These are phyloP conservation scores for Perognathus longimembris DNA, from an alignment of 2,113 vertebrate species.

Conservation along the genomic window DNA sequence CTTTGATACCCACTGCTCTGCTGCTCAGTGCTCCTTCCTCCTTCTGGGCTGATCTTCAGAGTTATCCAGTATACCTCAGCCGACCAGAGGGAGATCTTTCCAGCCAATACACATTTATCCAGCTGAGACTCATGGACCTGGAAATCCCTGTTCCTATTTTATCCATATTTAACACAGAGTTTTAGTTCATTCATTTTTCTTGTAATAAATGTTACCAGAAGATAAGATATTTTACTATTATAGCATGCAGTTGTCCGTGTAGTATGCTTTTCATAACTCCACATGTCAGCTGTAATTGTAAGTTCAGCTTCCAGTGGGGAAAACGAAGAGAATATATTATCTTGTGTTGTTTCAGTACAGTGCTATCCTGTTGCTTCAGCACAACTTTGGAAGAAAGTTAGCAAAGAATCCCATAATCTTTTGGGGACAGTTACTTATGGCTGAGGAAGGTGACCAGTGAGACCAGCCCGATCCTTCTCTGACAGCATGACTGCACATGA, in stretches of 20 bases:
- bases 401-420: not conserved
- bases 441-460: not conserved
- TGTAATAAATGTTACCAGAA: too few species aligned
- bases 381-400: not conserved
- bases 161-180: not conserved
- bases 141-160: not conserved
- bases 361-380: not conserved
- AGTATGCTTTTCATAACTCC: not conserved
- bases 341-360: not conserved
- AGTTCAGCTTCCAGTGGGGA: not conserved
- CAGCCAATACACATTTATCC: not conserved
- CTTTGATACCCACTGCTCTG: not conserved
- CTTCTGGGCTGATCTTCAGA: not conserved
- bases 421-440: not conserved
- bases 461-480: not conserved
- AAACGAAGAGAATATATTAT: not conserved
- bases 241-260: not conserved
- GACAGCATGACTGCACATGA: not conserved
- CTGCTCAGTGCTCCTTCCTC: not conserved
- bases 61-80: fast-evolving
- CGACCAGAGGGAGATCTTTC: not conserved
- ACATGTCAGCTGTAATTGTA: not conserved
- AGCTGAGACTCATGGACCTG: not conserved
- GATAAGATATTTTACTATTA: not conserved
- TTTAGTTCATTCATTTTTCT: not conserved